Evolutionary conservation across 2,113 vertebrate genomes (phyloP).

Genomic region (Notarius quadriscutis): DNA sequence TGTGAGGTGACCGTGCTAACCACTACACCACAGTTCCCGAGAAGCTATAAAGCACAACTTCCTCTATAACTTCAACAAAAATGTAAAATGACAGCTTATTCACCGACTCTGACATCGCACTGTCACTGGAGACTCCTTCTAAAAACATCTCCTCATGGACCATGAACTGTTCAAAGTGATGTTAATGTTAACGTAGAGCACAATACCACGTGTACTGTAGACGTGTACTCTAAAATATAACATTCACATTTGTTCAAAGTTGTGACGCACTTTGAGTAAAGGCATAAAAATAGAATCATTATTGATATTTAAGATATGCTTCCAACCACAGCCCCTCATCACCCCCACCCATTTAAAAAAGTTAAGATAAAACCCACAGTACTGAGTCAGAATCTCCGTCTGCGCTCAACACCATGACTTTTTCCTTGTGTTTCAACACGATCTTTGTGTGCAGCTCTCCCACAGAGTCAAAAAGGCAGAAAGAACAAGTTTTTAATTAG

Average conservation of each 20-base stretch:
- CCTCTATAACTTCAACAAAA: background rate
- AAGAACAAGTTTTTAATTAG: slow-evolving; percentile 39
- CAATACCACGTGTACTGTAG: too few species aligned
- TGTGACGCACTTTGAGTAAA: background rate
- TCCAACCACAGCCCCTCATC: background rate
- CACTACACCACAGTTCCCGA: background rate
- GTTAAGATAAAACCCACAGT: background rate
- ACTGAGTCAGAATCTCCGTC: slow-evolving; percentile 13
- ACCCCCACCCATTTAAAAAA: background rate
- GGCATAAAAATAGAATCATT: background rate
- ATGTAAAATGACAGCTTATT: background rate
- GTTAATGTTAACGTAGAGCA: too few species aligned
- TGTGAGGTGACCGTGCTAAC: too few species aligned
- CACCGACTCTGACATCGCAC: background rate
- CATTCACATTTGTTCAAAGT: background rate
- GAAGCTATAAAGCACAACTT: background rate
- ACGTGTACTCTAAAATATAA: background rate
- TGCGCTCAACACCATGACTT: background rate
- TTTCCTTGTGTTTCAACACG: slow-evolving; percentile 21
- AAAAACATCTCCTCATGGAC: background rate
- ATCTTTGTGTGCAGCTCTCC: slow-evolving; percentile 12
- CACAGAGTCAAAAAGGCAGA: slow-evolving; percentile 23
- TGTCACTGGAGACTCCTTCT: too few species aligned
- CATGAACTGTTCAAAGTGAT: too few species aligned
- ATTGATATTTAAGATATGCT: background rate